Evolutionary conservation across 1,140 invertebrate genomes (phyloP).

Genomic region (Heliconius melpomene): DNA sequence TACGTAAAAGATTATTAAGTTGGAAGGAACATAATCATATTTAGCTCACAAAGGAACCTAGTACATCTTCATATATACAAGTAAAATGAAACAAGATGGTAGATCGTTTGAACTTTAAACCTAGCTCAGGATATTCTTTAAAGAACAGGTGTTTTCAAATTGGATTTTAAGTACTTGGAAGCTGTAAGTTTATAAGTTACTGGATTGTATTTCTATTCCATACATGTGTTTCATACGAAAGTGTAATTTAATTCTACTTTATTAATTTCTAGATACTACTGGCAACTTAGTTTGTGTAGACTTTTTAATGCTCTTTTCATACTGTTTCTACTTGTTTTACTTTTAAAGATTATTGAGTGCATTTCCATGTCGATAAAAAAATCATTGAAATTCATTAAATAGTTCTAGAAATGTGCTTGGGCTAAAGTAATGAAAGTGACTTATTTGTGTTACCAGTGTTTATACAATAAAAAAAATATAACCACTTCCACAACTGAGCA

Average conservation of each 20-base stretch:
- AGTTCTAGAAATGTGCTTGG: no score
- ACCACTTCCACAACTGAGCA: no score
- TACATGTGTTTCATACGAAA: not conserved
- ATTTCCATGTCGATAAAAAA: no score
- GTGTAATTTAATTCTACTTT: slow-evolving; percentile 2
- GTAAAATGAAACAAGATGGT: slow-evolving; percentile 12
- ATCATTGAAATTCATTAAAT: no score
- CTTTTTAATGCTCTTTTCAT: no score
- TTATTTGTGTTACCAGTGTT: no score
- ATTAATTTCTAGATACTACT: no score
- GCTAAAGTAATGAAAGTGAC: no score
- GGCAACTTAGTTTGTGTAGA: no score
- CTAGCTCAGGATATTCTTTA: slow-evolving; percentile 10
- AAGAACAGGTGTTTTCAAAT: slow-evolving; percentile 10
- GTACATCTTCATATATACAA: not conserved
- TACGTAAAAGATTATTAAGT: not conserved
- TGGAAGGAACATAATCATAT: not conserved
- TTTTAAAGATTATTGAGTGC: no score
- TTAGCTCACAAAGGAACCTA: not conserved
- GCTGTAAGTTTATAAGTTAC: slow-evolving; percentile 8
- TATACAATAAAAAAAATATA: no score
- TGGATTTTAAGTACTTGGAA: slow-evolving; percentile 3
- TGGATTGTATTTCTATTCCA: not conserved
- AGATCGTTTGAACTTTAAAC: slow-evolving; percentile 11
- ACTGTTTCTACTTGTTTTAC: no score